Evolutionary conservation across 23 tunicate species (phyloP).

Genomic region (Styela plicata): DNA sequence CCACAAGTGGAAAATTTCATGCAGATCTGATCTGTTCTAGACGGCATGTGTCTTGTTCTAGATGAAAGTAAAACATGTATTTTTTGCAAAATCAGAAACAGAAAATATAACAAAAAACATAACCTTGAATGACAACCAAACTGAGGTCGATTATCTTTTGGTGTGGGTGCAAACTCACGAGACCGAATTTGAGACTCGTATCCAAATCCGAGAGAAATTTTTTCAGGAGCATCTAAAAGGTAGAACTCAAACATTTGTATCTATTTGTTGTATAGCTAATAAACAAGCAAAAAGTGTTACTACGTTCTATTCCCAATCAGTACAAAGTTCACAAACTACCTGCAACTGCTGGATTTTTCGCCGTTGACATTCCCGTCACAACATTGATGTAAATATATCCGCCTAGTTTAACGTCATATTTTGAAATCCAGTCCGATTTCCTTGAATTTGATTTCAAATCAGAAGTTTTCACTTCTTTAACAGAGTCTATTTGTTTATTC

Average conservation of each 20-base stretch:
- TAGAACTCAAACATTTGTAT: not conserved
- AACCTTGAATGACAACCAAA: not conserved
- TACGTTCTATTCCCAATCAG: too few relatives aligned
- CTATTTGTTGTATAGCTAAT: too few relatives aligned
- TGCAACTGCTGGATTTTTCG: not conserved
- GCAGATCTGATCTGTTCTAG: too few relatives aligned
- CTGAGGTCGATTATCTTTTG: not conserved
- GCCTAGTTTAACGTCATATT: not conserved
- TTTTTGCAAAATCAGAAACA: too few relatives aligned
- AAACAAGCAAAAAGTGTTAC: too few relatives aligned
- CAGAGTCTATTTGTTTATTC: too few relatives aligned
- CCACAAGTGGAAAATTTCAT: too few relatives aligned
- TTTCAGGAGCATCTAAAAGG: not conserved
- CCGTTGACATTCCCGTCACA: conserved; percentile 7
- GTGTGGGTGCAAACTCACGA: not conserved
- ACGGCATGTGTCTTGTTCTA: too few relatives aligned
- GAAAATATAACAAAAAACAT: too few relatives aligned
- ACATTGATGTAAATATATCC: not conserved
- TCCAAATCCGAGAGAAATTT: not conserved
- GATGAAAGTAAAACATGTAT: too few relatives aligned
- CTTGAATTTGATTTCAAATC: too few relatives aligned
- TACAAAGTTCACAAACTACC: not conserved
- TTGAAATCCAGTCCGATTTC: not conserved
- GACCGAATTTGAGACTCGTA: not conserved
- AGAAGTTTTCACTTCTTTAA: too few relatives aligned